Evolutionary conservation across 2,113 vertebrate species (phyloP).

Genomic region (Pygoscelis adeliae): DNA sequence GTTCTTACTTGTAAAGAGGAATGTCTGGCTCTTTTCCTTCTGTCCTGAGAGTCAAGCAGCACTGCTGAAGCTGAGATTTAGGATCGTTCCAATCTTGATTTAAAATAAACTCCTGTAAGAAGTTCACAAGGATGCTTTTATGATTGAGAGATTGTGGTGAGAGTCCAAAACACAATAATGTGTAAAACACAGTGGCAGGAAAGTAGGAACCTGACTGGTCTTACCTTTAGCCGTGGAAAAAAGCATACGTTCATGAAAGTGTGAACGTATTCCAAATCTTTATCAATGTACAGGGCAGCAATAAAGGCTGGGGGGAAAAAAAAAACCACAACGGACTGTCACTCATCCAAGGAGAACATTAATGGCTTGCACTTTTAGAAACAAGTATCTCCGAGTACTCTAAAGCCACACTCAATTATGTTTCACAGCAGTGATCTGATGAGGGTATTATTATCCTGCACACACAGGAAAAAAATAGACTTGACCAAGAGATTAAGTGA

Average conservation of each 20-base stretch:
- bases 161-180: background rate
- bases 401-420: background rate
- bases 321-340: background rate
- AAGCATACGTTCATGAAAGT: conserved; percentile 99
- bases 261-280: conserved; percentile 95
- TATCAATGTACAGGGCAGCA: conserved; percentile 96
- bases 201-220: background rate
- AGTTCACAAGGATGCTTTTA: background rate
- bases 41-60: conserved; percentile 93
- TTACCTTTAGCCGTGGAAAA: conserved; percentile 94
- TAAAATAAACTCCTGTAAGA: conserved; percentile 93
- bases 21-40: conserved; percentile 98
- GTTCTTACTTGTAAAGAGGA: conserved; percentile 95
- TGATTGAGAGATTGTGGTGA: background rate
- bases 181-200: background rate
- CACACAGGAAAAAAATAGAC: background rate
- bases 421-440: background rate
- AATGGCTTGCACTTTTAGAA: background rate
- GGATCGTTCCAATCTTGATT: conserved; percentile 99
- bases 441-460: background rate
- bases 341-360: background rate
- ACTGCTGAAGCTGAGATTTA: conserved; percentile 98
- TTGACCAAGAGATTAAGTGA: conserved; percentile 44
- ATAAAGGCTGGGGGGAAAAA: conserved; percentile 85
- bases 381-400: background rate